Evolutionary conservation across 2,113 vertebrate species (phyloP).

Genomic region (Leucopternis melanops): DNA sequence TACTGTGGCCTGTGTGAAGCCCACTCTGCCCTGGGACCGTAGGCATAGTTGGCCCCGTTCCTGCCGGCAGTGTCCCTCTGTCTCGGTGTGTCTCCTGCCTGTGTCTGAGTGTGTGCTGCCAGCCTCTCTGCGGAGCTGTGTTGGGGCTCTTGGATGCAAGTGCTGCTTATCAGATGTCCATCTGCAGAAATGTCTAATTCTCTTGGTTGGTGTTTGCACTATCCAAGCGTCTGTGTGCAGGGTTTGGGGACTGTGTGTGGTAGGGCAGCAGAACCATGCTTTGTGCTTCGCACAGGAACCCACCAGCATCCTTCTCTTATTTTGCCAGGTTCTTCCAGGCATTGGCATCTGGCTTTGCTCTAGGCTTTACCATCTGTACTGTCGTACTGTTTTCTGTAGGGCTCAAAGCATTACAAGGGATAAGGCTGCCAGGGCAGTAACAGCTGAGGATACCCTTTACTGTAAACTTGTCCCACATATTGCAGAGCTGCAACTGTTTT

Average conservation of each 20-base stretch:
- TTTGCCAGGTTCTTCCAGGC: neutral
- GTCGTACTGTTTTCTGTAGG: neutral
- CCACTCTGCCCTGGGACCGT: neutral
- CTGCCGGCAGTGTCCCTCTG: fast-evolving
- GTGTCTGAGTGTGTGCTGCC: fast-evolving
- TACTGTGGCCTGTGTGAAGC: neutral
- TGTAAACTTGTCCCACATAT: neutral
- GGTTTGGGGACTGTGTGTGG: neutral
- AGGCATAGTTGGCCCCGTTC: neutral
- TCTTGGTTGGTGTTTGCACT: neutral
- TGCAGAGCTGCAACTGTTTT: neutral
- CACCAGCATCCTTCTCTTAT: neutral
- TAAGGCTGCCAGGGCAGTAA: neutral
- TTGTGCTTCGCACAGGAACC: neutral
- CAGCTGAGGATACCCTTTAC: neutral
- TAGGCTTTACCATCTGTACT: fast-evolving
- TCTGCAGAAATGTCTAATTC: neutral
- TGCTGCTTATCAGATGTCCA: fast-evolving
- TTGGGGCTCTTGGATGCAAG: neutral
- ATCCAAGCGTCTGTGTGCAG: neutral
- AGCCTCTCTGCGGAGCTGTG: neutral
- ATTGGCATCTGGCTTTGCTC: neutral
- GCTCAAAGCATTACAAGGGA: neutral
- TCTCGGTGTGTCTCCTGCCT: neutral
- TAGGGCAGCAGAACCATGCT: neutral